Evolutionary conservation across 2,113 vertebrate species (phyloP).

Genomic region (Ia io): DNA sequence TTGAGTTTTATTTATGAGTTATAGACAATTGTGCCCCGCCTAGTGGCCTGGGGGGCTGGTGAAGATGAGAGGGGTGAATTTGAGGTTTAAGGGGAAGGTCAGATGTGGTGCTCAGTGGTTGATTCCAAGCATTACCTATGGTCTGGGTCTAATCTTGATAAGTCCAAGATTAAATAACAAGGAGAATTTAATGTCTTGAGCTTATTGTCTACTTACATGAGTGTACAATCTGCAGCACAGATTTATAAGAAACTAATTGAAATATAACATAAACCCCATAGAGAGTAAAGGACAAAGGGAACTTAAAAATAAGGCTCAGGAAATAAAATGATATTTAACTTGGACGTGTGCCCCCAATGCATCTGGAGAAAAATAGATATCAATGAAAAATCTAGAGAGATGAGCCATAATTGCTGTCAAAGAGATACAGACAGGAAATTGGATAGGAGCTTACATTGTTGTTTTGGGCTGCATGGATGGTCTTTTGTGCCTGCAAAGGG

Average conservation of each 20-base stretch:
- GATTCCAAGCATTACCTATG: background rate
- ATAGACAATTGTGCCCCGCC: background rate
- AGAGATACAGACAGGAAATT: conserved; percentile 27
- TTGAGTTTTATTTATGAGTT: conserved; percentile 30
- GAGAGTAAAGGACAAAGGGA: conserved; percentile 42
- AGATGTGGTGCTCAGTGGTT: background rate
- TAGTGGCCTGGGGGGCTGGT: background rate
- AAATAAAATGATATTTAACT: conserved; percentile 64
- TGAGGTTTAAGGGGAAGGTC: background rate
- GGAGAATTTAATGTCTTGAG: background rate
- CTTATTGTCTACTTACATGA: background rate
- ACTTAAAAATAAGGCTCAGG: conserved; percentile 46
- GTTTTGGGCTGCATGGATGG: background rate
- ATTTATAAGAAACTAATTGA: conserved; percentile 28
- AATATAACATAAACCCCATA: background rate
- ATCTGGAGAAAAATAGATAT: conserved; percentile 57
- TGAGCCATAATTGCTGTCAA: conserved; percentile 35
- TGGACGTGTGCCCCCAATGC: conserved; percentile 36
- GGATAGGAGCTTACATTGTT: background rate
- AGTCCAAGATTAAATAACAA: background rate
- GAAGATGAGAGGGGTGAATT: background rate
- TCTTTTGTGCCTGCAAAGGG: background rate
- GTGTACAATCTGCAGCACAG: background rate
- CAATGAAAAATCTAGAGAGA: conserved; percentile 44
- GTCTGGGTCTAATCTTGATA: background rate